A percentile compares a stretch with the other conserved stretches of the same genome.
Evolutionary conservation across 64 coral and sea anemone species (phyloP).

Genomic region (Montipora capricornis): DNA sequence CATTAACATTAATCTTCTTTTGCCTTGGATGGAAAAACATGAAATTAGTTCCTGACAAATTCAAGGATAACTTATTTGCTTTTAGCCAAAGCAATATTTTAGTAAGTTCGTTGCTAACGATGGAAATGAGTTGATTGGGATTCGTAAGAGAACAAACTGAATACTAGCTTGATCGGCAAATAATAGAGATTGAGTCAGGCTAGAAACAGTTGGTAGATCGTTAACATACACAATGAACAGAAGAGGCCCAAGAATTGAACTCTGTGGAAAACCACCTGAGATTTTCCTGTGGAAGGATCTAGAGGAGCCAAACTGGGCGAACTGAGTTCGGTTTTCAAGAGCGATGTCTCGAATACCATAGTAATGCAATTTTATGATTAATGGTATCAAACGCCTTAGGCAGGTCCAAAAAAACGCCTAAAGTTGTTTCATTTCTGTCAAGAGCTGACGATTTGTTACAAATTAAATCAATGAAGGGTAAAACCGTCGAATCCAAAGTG

Average conservation of each 20-base stretch:
- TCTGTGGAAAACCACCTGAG: not conserved
- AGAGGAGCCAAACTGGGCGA: not conserved
- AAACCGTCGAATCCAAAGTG: not conserved
- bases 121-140: not conserved
- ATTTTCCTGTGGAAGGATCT: not conserved
- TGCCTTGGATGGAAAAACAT: not conserved
- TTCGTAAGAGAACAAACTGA: too few species aligned
- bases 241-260: not conserved
- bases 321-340: not conserved
- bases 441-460: not conserved
- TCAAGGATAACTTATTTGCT: too few species aligned
- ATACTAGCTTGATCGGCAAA: not conserved
- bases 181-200: slow-evolving; percentile 6
- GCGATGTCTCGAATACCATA: not conserved
- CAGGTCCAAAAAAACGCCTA: not conserved
- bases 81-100: not conserved
- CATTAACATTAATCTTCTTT: not conserved
- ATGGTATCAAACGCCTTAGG: not conserved
- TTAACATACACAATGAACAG: not conserved
- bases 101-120: not conserved
- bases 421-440: slow-evolving; percentile 1
- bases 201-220: not conserved
- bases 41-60: too few species aligned
- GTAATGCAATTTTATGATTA: not conserved
- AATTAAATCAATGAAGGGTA: too few species aligned